These are phyloP conservation scores for Anabas testudineus DNA, from an alignment of 2,797 vertebrate species.

Conservation along the genomic window DNA sequence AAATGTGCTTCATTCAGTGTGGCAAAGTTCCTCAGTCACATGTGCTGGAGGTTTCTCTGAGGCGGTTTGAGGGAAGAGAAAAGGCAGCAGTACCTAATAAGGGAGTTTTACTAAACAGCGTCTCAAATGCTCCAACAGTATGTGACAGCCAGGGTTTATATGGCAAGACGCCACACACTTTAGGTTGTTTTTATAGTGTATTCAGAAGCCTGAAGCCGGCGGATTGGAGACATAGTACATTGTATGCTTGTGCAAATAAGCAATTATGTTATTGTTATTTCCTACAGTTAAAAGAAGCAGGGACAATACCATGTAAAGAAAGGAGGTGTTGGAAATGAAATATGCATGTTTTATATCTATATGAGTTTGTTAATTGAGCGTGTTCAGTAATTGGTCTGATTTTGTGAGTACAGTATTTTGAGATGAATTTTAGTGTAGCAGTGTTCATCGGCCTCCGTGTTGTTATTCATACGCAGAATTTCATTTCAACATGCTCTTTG, in stretches of 20 bases:
- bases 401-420: slow-evolving; percentile 4
- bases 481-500: slow-evolving; percentile 11
- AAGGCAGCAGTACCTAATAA: slow-evolving; percentile 34
- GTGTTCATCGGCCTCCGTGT: slow-evolving; percentile 32
- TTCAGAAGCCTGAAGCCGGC: slow-evolving; percentile 19
- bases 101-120: slow-evolving; percentile 34
- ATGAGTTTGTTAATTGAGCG: background rate
- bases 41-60: slow-evolving; percentile 15
- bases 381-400: slow-evolving; percentile 3
- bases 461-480: slow-evolving; percentile 3
- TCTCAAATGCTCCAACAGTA: slow-evolving; percentile 32
- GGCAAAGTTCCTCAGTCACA: slow-evolving; percentile 19
- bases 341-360: background rate
- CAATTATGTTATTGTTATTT: slow-evolving; percentile 15
- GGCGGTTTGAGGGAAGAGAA: slow-evolving; percentile 34
- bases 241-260: slow-evolving; percentile 18
- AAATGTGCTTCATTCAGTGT: slow-evolving; percentile 16
- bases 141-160: slow-evolving; percentile 45
- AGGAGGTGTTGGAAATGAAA: slow-evolving; percentile 14
- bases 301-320: background rate
- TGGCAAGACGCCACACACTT: slow-evolving; percentile 52
- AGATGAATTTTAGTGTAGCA: background rate
- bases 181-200: slow-evolving; percentile 31
- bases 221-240: slow-evolving; percentile 12
- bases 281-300: background rate